Base-by-base conservation (phyloP, 2,113 vertebrate genomes). In the Cyanocitta stelleri region DNA sequence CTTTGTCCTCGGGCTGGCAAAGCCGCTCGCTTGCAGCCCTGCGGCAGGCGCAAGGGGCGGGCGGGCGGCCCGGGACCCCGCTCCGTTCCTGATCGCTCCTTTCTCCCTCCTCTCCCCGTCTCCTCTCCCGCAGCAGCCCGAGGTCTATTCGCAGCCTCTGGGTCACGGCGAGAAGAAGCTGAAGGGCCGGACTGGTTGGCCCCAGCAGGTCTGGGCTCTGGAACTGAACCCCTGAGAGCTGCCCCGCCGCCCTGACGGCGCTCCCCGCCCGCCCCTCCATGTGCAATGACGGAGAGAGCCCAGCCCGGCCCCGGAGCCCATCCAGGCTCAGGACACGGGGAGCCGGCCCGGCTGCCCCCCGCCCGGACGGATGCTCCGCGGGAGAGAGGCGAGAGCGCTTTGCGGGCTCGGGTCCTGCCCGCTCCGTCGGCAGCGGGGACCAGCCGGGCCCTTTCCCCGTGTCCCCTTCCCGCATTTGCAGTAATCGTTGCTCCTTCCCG, bases 171-270 rank as follows among this genome's bases (percentile, higher is more conserved):
- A 99, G 97, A 99, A 99, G 98, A 99, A 98, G 97, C 98, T 98
- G 95, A 99, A 99, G 94, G 99, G 99, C 90, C 98, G 99, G 96
- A 99, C 99, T 67, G 99, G 99, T 39, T 99, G 99, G 99, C 99
- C 99, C n/a, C 99, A 99, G 98, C 99, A 99, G 97, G 99, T 99
- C 96, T 99, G 99, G 99, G 99, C 99, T 81, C 98, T 99, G 98
- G 99, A 99, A 97, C 97, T 99, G 87, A 99, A 99, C 95, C 99
- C 98, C 96, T 99, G 98, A 99, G 97, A 78, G 46, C 87, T 67
- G 46, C 39, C 85, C 76, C 30, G 55, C 62, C 78, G 67, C 75
- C 81, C 68, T 79, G 88, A 59, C 92, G 85, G 91, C 79, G 58
- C 69, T 69, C 32, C 79, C 68, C 56, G 41, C 73, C 67, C 87